Percentiles rank a stretch among this genome's conserved stretches.
Conservation (phyloP, 1,140 invertebrate genomes). For the Dufourea novaeangliae region DNA sequence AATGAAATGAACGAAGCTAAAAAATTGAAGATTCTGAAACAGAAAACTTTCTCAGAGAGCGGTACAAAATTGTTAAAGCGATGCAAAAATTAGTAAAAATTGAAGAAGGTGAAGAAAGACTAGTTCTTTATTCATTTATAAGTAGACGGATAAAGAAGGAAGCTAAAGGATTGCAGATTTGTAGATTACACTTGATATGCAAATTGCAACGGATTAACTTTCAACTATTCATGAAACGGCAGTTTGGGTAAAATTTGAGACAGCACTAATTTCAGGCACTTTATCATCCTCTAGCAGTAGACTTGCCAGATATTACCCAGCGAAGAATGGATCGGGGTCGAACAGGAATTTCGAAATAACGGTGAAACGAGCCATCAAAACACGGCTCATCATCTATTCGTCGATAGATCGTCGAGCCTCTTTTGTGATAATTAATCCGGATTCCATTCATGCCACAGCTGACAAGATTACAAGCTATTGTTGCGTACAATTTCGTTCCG, state of each 20-base stretch:
- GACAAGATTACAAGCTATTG: conserved; percentile 33
- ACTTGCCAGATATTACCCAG: not conserved
- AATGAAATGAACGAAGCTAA: too few relatives aligned
- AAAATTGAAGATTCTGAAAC: too few relatives aligned
- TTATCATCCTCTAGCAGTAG: not conserved
- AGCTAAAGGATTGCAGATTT: too few relatives aligned
- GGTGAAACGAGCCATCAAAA: conserved; percentile 12
- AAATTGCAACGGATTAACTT: too few relatives aligned
- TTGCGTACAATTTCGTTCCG: conserved; percentile 11
- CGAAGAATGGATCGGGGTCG: conserved; percentile 12
- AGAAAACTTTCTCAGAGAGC: too few relatives aligned
- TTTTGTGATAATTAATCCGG: conserved; percentile 36
- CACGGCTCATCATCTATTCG: not conserved
- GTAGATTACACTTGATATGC: too few relatives aligned
- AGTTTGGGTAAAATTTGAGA: not conserved
- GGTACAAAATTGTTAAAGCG: too few relatives aligned
- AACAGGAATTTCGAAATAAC: conserved; percentile 45
- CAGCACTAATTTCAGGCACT: not conserved
- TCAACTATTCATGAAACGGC: too few relatives aligned
- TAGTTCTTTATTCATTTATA: too few relatives aligned
- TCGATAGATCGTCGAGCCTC: conserved; percentile 4
- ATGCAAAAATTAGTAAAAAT: too few relatives aligned
- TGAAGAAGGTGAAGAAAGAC: too few relatives aligned
- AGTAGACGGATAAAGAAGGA: too few relatives aligned
- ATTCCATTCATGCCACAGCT: conserved; percentile 19